A percentile compares a stretch with the other conserved stretches of the same genome.
phyloP scores from a whole-genome alignment of 2,113 vertebrate genomes.

The Brachionichthys hirsutus region DNA sequence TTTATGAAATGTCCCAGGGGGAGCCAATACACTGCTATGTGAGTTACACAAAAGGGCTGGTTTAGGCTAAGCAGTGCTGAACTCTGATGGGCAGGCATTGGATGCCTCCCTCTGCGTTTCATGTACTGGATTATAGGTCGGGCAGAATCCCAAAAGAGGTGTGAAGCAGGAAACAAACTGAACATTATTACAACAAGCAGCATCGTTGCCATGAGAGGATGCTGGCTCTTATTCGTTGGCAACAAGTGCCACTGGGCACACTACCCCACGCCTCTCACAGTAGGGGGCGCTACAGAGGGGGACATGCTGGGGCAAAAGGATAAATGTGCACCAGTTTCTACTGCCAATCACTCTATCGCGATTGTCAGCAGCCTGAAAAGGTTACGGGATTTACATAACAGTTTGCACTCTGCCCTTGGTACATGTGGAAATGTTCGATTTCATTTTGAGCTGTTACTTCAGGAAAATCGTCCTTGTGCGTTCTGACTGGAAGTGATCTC shows the following conservation, averaged over 20 bases:
- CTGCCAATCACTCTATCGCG: slow-evolving; percentile 79
- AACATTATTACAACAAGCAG: slow-evolving; percentile 75
- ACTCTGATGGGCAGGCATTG: slow-evolving; percentile 76
- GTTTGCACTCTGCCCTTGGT: slow-evolving; percentile 70
- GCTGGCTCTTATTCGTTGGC: slow-evolving; percentile 75
- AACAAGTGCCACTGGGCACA: slow-evolving; percentile 75
- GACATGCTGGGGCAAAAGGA: slow-evolving; percentile 71
- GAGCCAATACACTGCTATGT: slow-evolving; percentile 49
- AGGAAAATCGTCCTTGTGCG: slow-evolving; percentile 26
- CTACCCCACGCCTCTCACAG: slow-evolving; percentile 80
- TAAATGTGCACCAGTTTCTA: slow-evolving; percentile 76
- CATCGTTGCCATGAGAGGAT: slow-evolving; percentile 73
- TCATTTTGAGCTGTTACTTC: slow-evolving; percentile 41
- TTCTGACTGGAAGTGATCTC: slow-evolving; percentile 16
- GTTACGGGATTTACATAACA: slow-evolving; percentile 81
- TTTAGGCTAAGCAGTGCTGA: slow-evolving; percentile 56
- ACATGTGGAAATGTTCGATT: slow-evolving; percentile 57
- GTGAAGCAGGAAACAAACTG: slow-evolving; percentile 74
- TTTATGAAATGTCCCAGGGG: slow-evolving; percentile 54
- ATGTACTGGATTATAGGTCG: slow-evolving; percentile 74
- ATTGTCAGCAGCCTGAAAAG: slow-evolving; percentile 75
- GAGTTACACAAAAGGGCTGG: slow-evolving; percentile 62
- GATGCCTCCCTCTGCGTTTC: slow-evolving; percentile 74
- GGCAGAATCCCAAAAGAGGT: slow-evolving; percentile 71
- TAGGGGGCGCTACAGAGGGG: slow-evolving; percentile 79